Evolutionary conservation across 2,888 invertebrate species (phyloP).

Genomic region (Pammene aurita): DNA sequence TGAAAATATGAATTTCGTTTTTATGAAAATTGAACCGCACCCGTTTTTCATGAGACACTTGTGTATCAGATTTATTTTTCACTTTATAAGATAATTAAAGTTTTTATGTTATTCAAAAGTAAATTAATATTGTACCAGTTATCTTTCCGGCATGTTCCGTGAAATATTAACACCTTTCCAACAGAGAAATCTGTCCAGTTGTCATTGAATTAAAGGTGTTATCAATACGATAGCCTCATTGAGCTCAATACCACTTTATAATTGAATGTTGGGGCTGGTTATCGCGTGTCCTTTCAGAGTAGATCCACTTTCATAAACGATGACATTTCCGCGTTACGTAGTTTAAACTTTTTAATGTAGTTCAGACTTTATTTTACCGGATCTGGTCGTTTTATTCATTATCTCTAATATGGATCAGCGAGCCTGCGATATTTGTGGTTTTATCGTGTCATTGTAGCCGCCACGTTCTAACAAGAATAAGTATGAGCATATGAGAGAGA

Average conservation of each 20-base stretch:
- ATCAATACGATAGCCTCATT: background rate
- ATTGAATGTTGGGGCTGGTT: constrained; percentile 14
- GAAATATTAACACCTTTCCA: constrained; percentile 12
- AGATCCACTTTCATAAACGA: constrained; percentile 38
- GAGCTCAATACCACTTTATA: constrained; percentile 6
- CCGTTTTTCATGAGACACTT: background rate
- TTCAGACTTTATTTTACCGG: background rate
- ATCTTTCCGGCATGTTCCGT: background rate
- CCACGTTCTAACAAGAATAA: no score
- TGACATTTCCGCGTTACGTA: constrained; percentile 34
- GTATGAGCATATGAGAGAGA: no score
- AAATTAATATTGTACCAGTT: background rate
- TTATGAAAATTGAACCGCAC: no score
- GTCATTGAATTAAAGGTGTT: constrained; percentile 14
- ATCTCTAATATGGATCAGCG: no score
- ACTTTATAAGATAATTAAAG: background rate
- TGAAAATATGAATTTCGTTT: no score
- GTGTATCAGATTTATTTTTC: background rate
- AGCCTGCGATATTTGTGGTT: no score
- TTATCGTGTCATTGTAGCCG: no score
- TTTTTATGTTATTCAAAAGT: background rate
- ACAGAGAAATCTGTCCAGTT: constrained; percentile 5
- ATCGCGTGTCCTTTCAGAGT: constrained; percentile 32
- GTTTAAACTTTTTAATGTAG: constrained; percentile 8
- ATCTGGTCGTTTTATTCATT: background rate